These are phyloP conservation scores for Argyresthia goedartella DNA, from an alignment of 2,888 invertebrate genomes.

Conservation along the genomic window DNA sequence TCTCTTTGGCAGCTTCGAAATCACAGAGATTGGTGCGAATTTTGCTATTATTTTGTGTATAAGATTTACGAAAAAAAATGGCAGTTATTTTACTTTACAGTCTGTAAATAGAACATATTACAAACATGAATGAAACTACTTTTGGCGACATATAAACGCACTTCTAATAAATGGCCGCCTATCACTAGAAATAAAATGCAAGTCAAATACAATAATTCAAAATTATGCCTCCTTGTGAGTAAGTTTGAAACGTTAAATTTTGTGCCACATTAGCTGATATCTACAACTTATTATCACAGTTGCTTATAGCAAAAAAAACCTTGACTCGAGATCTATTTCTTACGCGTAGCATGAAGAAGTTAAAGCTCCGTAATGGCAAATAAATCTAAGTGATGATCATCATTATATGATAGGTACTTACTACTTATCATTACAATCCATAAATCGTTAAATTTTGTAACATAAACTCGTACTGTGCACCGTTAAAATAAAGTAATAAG, in stretches of 20 bases:
- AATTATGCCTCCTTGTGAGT: too few relatives aligned
- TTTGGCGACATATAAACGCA: slow-evolving; percentile 10
- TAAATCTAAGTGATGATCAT: neutral
- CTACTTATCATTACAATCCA: too few relatives aligned
- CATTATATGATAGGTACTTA: too few relatives aligned
- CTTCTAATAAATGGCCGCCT: too few relatives aligned
- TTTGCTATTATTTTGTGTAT: neutral
- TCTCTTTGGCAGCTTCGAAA: slow-evolving; percentile 12
- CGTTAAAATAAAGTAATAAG: too few relatives aligned
- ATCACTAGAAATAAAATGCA: too few relatives aligned
- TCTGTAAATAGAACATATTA: slow-evolving; percentile 27
- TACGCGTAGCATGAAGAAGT: neutral
- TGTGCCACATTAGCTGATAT: slow-evolving; percentile 12
- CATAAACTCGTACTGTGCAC: too few relatives aligned
- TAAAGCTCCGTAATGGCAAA: neutral
- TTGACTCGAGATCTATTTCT: neutral
- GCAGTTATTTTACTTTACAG: slow-evolving; percentile 50
- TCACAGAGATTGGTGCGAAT: slow-evolving; percentile 9
- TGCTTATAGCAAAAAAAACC: slow-evolving; percentile 36
- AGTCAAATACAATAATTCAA: too few relatives aligned
- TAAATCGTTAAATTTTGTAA: too few relatives aligned
- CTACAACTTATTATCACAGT: slow-evolving; percentile 59
- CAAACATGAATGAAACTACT: slow-evolving; percentile 15
- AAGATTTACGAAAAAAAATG: slow-evolving; percentile 31
- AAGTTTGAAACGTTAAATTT: too few relatives aligned